Evolutionary conservation across 2,888 invertebrate species (phyloP).

Genomic region (Drosophila anomalipes): DNA sequence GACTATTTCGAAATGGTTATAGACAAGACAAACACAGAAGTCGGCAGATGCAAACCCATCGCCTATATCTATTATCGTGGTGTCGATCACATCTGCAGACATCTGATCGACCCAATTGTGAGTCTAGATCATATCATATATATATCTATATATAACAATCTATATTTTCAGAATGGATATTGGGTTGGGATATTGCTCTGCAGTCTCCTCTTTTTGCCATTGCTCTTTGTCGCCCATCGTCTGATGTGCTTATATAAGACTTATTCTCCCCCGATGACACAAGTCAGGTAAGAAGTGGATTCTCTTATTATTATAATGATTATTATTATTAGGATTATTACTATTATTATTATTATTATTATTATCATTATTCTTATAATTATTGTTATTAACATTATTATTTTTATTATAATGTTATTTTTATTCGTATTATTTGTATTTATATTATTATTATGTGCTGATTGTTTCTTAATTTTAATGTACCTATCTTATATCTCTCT

Average conservation of each 20-base stretch:
- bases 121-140: slow-evolving; percentile 4
- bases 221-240: slow-evolving; percentile 91
- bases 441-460: not conserved
- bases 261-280: slow-evolving; percentile 91
- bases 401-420: no score
- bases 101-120: slow-evolving; percentile 55
- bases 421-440: not conserved
- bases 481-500: not conserved
- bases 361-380: no score
- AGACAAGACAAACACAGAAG: not conserved
- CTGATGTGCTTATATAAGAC: slow-evolving; percentile 94
- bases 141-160: not conserved
- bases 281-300: not conserved
- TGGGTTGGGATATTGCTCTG: slow-evolving; percentile 95
- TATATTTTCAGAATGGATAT: slow-evolving; percentile 91
- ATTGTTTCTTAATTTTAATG: not conserved
- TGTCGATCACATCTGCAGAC: slow-evolving; percentile 32
- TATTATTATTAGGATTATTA: no score
- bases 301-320: not conserved
- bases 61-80: slow-evolving; percentile 33
- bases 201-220: slow-evolving; percentile 91
- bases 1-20: slow-evolving; percentile 31
- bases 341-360: no score
- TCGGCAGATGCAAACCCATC: slow-evolving; percentile 49
- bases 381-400: no score